Evolutionary conservation across 2,797 vertebrate genomes (phyloP).

Genomic region (Muscicapa striata): DNA sequence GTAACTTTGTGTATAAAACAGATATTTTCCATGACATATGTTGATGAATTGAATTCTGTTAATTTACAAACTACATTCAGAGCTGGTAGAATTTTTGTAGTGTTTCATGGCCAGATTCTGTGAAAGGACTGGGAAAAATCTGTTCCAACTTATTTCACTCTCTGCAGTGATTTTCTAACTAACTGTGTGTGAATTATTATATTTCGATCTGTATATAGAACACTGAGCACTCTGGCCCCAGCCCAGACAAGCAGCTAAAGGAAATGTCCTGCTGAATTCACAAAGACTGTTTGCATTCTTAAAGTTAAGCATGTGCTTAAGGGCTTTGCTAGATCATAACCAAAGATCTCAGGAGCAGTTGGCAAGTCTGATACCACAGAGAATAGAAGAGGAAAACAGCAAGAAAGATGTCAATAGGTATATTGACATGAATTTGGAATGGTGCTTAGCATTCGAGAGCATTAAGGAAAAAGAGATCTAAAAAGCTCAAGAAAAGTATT

Average conservation of each 20-base stretch:
- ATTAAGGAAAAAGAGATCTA: slow-evolving; percentile 43
- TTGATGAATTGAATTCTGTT: slow-evolving; percentile 44
- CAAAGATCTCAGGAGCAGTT: slow-evolving; percentile 63
- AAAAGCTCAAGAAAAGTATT: slow-evolving; percentile 28
- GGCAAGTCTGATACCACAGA: slow-evolving; percentile 60
- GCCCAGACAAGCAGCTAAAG: slow-evolving; percentile 62
- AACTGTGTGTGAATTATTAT: slow-evolving; percentile 50
- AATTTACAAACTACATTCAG: slow-evolving; percentile 59
- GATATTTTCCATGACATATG: slow-evolving; percentile 40
- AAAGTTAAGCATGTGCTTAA: slow-evolving; percentile 68
- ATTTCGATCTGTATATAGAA: slow-evolving; percentile 41
- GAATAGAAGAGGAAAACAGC: slow-evolving; percentile 61
- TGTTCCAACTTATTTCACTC: slow-evolving; percentile 49
- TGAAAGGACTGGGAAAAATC: slow-evolving; percentile 40
- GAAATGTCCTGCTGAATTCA: slow-evolving; percentile 64
- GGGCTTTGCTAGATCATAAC: slow-evolving; percentile 70
- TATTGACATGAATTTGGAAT: slow-evolving; percentile 62
- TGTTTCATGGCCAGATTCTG: slow-evolving; percentile 15
- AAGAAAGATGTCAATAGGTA: slow-evolving; percentile 63
- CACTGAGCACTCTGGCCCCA: slow-evolving; percentile 35
- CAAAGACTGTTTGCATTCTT: slow-evolving; percentile 66
- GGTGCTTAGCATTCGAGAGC: slow-evolving; percentile 42
- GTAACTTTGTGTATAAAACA: slow-evolving; percentile 41
- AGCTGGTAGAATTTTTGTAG: slow-evolving; percentile 25
- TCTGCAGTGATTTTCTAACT: slow-evolving; percentile 36